Evolutionary conservation across 2,888 invertebrate species (phyloP).

Genomic region (Lathronympha strigana): DNA sequence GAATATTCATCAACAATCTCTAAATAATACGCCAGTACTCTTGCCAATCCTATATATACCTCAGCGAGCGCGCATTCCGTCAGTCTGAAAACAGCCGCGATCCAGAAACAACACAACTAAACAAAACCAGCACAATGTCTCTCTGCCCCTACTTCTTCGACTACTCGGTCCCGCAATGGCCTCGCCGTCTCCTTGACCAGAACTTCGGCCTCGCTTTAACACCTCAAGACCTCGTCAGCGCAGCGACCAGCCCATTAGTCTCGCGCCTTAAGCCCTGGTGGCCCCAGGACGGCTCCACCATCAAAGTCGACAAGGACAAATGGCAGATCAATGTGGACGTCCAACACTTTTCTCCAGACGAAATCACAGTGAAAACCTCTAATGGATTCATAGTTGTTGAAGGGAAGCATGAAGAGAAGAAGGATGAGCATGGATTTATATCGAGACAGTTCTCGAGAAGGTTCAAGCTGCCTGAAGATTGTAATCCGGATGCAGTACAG

Average conservation of each 20-base stretch:
- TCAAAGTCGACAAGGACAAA: conserved; percentile 80
- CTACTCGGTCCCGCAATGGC: conserved; percentile 67
- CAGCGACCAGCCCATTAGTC: conserved; percentile 59
- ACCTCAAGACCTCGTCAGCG: conserved; percentile 67
- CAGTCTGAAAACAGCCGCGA: conserved; percentile 50
- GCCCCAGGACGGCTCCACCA: conserved; percentile 73
- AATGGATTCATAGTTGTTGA: conserved; percentile 88
- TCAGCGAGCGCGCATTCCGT: conserved; percentile 34
- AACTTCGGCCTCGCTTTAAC: conserved; percentile 73
- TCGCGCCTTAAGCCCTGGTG: conserved; percentile 67
- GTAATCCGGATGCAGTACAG: conserved; percentile 87
- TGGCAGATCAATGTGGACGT: conserved; percentile 90
- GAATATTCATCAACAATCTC: conserved; percentile 46
- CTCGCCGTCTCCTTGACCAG: conserved; percentile 71
- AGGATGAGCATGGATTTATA: conserved; percentile 89
- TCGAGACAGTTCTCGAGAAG: conserved; percentile 89
- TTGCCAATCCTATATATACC: conserved; percentile 38
- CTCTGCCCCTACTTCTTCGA: conserved; percentile 68
- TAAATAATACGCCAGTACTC: conserved; percentile 52
- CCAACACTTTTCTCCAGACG: conserved; percentile 90
- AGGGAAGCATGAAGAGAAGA: conserved; percentile 91
- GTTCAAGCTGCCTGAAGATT: conserved; percentile 89
- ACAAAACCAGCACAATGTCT: conserved; percentile 57
- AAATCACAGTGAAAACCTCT: conserved; percentile 89
- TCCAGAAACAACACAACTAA: conserved; percentile 36